Evolutionary conservation across 2,888 invertebrate genomes (phyloP).

Genomic region (Noctua janthina): DNA sequence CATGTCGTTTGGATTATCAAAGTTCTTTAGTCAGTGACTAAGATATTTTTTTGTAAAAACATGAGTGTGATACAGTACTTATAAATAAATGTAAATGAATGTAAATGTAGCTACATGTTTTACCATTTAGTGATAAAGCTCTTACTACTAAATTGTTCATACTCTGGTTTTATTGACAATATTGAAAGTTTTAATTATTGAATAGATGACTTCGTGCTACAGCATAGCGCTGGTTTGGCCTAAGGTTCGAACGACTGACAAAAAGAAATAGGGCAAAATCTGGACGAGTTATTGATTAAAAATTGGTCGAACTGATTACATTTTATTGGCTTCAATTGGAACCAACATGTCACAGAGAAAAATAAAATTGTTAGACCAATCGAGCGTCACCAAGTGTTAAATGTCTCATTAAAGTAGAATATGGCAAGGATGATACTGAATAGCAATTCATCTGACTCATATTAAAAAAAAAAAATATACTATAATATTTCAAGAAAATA

Average conservation of each 20-base stretch:
- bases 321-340: conserved; percentile 82
- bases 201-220: not conserved
- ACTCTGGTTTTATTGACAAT: not conserved
- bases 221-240: not conserved
- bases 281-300: conserved; percentile 60
- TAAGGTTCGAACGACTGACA: not conserved
- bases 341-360: conserved; percentile 74
- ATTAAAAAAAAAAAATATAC: conserved; percentile 10
- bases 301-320: conserved; percentile 68
- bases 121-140: not conserved
- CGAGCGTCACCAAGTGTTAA: conserved; percentile 70
- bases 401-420: conserved; percentile 43
- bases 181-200: not conserved
- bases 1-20: conserved; percentile 16
- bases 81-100: not conserved
- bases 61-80: not conserved
- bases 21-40: not conserved
- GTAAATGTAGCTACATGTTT: too few species aligned
- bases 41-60: not conserved
- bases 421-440: conserved; percentile 10
- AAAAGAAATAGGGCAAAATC: conserved; percentile 42
- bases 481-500: not conserved
- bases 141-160: not conserved
- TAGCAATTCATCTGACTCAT: conserved; percentile 2
- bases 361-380: conserved; percentile 75